Conservation (phyloP, 1,140 invertebrate genomes). For the Acromyrmex heyeri region DNA sequence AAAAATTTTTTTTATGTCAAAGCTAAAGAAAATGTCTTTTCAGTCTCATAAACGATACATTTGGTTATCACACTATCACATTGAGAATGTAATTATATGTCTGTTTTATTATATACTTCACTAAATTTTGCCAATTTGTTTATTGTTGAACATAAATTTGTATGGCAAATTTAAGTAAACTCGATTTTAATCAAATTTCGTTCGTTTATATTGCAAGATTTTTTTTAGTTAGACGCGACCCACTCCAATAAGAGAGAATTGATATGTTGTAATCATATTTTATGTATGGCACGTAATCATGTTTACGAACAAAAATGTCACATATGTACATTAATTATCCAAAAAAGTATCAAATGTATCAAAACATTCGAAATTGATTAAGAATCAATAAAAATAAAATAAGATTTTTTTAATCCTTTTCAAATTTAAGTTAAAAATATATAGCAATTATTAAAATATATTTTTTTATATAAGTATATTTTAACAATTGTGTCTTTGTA, state of each 20-base stretch:
- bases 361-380: neutral
- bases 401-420: too few species aligned
- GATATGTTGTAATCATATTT: conserved; percentile 19
- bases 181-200: neutral
- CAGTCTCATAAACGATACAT: neutral
- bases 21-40: neutral
- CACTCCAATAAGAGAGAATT: neutral
- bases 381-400: neutral
- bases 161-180: neutral
- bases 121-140: conserved; percentile 32
- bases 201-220: neutral
- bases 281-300: neutral
- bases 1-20: too few species aligned
- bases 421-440: neutral
- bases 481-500: neutral
- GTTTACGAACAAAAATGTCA: conserved; percentile 8
- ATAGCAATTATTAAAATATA: neutral
- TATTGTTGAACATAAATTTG: conserved; percentile 27
- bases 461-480: neutral
- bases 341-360: neutral
- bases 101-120: conserved; percentile 8
- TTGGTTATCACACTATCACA: neutral
- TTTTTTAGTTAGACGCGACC: neutral
- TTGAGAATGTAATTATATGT: neutral
- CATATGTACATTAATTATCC: neutral